Evolutionary conservation across 1,140 invertebrate species (phyloP).

Genomic region (Drosophila ironensis): DNA sequence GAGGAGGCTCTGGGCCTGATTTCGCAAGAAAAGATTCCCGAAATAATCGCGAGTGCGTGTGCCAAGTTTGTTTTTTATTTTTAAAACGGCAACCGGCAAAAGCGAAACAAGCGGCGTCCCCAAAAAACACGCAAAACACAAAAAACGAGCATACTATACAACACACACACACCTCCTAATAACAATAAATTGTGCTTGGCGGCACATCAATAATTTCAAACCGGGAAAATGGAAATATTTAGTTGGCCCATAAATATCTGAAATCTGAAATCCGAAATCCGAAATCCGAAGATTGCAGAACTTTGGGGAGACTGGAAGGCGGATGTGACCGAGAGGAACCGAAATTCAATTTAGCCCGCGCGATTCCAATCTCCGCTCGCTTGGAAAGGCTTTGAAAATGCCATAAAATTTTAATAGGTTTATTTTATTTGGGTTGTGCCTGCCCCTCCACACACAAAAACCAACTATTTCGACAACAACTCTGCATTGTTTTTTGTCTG

Average conservation of each 20-base stretch:
- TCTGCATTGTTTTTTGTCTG: slow-evolving; percentile 8
- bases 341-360: slow-evolving; percentile 27
- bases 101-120: slow-evolving; percentile 3
- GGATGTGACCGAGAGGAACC: slow-evolving; percentile 28
- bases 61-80: slow-evolving; percentile 50
- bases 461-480: background rate
- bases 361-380: slow-evolving; percentile 11
- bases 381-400: slow-evolving; percentile 49
- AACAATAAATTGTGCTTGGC: slow-evolving; percentile 37
- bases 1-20: background rate
- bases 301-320: slow-evolving; percentile 6
- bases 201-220: slow-evolving; percentile 15
- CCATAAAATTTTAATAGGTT: slow-evolving; percentile 53
- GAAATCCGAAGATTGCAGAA: background rate
- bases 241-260: slow-evolving; percentile 8
- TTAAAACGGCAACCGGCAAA: slow-evolving; percentile 44
- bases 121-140: background rate
- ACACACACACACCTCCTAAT: slow-evolving; percentile 13
- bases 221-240: background rate
- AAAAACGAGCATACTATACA: background rate
- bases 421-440: slow-evolving; percentile 39
- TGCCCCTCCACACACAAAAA: too few species aligned
- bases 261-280: background rate
- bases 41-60: slow-evolving; percentile 26
- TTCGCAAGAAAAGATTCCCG: background rate